phyloP scores from a whole-genome alignment of 2,113 vertebrate genomes.

The Centropus bengalensis region DNA sequence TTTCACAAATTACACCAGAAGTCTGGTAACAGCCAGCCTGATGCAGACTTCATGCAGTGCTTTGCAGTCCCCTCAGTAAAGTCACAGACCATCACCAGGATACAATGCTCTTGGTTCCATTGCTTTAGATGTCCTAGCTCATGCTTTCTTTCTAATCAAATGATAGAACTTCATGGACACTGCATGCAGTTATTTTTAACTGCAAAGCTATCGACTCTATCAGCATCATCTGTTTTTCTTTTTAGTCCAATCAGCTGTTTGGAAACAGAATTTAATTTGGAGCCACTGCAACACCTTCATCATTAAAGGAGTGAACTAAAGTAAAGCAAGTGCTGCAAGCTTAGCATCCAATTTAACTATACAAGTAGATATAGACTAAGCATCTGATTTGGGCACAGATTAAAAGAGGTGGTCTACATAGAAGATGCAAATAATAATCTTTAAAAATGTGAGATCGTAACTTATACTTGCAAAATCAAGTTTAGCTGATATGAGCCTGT shows the following conservation, averaged over 20 bases:
- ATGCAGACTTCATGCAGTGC: neutral
- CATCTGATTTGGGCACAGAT: neutral
- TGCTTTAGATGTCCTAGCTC: neutral
- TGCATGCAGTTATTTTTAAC: neutral
- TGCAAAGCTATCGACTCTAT: neutral
- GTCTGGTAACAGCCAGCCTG: neutral
- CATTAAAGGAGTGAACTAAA: neutral
- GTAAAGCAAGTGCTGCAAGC: neutral
- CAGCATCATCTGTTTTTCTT: neutral
- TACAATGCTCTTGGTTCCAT: rapidly evolving
- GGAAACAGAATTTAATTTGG: neutral
- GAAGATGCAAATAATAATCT: neutral
- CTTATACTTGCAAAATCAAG: neutral
- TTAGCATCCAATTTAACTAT: neutral
- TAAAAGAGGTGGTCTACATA: neutral
- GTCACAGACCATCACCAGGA: neutral
- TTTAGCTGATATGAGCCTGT: neutral
- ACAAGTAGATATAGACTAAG: neutral
- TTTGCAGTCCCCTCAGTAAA: neutral
- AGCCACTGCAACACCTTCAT: neutral
- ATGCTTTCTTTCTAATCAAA: neutral
- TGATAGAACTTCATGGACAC: neutral
- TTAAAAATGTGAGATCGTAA: neutral
- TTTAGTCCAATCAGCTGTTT: neutral
- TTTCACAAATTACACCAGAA: neutral